A percentile compares a stretch with the other conserved stretches of the same genome.
phyloP scores from a whole-genome alignment of 2,797 vertebrate genomes.

The Petrocephalus schoutedeni region DNA sequence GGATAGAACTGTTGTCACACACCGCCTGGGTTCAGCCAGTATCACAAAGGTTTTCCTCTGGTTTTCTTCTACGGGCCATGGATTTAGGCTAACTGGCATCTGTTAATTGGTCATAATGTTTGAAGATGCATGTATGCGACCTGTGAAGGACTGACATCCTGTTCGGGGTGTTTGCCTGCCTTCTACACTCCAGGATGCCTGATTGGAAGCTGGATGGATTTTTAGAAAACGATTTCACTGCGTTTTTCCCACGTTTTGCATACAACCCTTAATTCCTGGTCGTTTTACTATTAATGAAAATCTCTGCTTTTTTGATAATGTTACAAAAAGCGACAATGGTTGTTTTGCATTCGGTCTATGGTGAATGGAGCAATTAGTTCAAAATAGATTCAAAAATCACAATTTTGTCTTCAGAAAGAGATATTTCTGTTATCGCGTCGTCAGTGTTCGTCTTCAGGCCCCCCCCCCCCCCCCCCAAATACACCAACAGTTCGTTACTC shows the following conservation, averaged over 20 bases:
- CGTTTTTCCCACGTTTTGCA: neutral
- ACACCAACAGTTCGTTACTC: neutral
- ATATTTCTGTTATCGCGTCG: neutral
- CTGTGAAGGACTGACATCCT: neutral
- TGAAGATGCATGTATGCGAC: neutral
- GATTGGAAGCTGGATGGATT: neutral
- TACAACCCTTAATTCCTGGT: neutral
- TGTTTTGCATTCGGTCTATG: neutral
- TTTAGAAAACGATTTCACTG: neutral
- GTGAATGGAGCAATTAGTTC: neutral
- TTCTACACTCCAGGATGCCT: neutral
- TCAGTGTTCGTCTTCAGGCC: neutral
- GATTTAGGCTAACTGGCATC: neutral
- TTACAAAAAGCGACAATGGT: slow-evolving; percentile 2
- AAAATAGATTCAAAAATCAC: neutral
- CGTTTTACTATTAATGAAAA: neutral
- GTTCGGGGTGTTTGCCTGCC: neutral
- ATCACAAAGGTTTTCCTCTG: neutral
- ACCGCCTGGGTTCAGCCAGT: neutral
- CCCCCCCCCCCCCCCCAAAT: neutral
- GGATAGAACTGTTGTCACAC: neutral
- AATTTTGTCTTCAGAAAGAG: neutral
- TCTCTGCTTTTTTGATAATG: neutral
- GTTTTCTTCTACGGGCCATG: neutral
- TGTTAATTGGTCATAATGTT: neutral